These are phyloP conservation scores for Dicerorhinus sumatrensis DNA, from an alignment of 2,113 vertebrate species.

Conservation along the genomic window DNA sequence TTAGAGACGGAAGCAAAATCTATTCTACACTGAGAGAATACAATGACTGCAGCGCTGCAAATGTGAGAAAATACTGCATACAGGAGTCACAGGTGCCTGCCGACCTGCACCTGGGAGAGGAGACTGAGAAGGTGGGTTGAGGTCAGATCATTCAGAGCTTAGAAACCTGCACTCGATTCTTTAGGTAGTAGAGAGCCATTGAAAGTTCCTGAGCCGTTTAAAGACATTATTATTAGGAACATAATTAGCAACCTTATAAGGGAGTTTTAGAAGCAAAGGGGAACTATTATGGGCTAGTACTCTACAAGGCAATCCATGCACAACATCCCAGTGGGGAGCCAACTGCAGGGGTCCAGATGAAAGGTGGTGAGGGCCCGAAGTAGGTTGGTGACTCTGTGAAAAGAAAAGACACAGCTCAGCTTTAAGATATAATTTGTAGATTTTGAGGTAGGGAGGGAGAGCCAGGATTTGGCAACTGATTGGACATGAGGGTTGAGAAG, in stretches of 20 bases:
- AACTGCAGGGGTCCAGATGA: neutral
- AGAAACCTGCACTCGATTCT: neutral
- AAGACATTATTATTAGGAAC: neutral
- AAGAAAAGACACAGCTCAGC: neutral
- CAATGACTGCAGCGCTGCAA: neutral
- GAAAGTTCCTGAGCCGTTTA: neutral
- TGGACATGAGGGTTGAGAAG: neutral
- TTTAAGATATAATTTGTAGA: neutral
- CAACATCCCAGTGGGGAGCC: neutral
- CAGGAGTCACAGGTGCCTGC: neutral
- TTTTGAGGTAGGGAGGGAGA: neutral
- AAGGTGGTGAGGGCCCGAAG: neutral
- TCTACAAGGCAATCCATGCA: neutral
- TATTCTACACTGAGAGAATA: rapidly evolving
- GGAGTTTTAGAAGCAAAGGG: neutral
- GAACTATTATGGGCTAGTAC: neutral
- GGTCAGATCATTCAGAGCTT: neutral
- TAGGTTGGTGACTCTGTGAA: neutral
- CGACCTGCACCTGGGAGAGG: neutral
- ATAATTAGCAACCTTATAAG: neutral
- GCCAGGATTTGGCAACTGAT: neutral
- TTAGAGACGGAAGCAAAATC: neutral
- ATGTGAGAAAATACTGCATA: neutral
- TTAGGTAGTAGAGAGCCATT: neutral
- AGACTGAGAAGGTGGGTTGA: neutral